Evolutionary conservation across 2,797 vertebrate species (phyloP).

Genomic region (Garrulus glandarius): DNA sequence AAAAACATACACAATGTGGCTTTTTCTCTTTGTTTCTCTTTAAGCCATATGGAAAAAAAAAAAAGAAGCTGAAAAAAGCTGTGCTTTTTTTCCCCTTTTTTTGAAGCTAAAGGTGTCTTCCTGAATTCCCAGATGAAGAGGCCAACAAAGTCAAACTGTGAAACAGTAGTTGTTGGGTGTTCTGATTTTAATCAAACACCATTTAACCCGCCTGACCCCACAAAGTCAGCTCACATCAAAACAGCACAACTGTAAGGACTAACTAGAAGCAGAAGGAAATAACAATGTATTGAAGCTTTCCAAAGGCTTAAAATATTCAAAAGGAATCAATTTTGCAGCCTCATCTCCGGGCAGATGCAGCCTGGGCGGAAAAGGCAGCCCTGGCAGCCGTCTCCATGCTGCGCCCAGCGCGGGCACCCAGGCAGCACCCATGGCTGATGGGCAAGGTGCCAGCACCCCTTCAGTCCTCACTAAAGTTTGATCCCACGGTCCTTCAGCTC

Average conservation of each 20-base stretch:
- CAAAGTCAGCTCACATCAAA: constrained; percentile 77
- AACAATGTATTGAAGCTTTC: not conserved
- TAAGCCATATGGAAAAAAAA: not conserved
- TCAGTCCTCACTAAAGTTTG: not conserved
- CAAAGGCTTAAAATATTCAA: not conserved
- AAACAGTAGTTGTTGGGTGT: constrained; percentile 79
- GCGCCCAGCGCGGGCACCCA: fast-evolving
- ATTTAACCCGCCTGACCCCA: constrained; percentile 83
- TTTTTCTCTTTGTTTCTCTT: constrained; percentile 67
- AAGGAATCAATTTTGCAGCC: not conserved
- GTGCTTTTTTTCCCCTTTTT: not conserved
- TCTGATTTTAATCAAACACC: constrained; percentile 88
- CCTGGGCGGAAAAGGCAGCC: fast-evolving
- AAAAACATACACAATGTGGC: constrained; percentile 32
- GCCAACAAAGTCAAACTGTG: constrained; percentile 42
- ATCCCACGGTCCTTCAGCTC: not conserved
- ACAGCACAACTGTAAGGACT: not conserved
- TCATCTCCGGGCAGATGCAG: not conserved
- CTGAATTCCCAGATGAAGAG: constrained; percentile 74
- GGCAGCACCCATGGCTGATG: fast-evolving
- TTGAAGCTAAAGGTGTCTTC: constrained; percentile 52
- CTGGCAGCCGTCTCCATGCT: fast-evolving
- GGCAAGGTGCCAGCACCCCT: not conserved
- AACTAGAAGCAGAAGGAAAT: constrained; percentile 34
- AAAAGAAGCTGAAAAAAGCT: not conserved